Base-by-base conservation (phyloP, 1,140 invertebrate species). In the Drosophila teissieri region DNA sequence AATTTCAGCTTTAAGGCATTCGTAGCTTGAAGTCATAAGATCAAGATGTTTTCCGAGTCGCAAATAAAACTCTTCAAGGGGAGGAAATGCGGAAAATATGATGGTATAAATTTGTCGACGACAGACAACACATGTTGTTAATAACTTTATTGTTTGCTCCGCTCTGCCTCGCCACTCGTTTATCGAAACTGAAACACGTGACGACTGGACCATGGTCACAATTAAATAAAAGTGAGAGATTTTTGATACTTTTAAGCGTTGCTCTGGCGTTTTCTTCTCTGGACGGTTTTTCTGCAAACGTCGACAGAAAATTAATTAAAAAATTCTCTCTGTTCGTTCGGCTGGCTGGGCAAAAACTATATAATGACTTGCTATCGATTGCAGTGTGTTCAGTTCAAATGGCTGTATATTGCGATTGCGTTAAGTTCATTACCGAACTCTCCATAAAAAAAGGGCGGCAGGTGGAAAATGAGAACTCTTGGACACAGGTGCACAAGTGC, bases 231-330 rank as follows among this genome's bases (percentile, higher is more conserved):
- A 46, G 7, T 36, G 49, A 57, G n/a, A 36, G 19, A 70, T 19
- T 45, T 55, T 69, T 69, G 49, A 68, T 69, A 36, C 48, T 27
- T 49, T 68, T 34, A 44, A 37, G 60, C 74, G 36, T 24, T 15
- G 11, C 27, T 34, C 24, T 10, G 64, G 24, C 64, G 27, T 56
- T 56, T 27, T 24, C 42, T 37, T 70, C n/a, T 46, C 36, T 39
- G 12, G 19, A 69, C 24, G n/a, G 39, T 48, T 68, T 86, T 85
- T 84, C 69, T 61, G 83, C 83, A 17, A 88, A 69, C 83, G 83
- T 79, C 83, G 83, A 86, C 83, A 86, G 83, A 86, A 86, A 86
- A 86, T 86, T 86, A 86, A 86, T 86, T 86, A 78, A 88, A 86
- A 86, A 83, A 80, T 77, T 77, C 44, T 42, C 54, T 55, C 34